Evolutionary conservation across 2,888 invertebrate species (phyloP).

Genomic region (Drosophila borborema): DNA sequence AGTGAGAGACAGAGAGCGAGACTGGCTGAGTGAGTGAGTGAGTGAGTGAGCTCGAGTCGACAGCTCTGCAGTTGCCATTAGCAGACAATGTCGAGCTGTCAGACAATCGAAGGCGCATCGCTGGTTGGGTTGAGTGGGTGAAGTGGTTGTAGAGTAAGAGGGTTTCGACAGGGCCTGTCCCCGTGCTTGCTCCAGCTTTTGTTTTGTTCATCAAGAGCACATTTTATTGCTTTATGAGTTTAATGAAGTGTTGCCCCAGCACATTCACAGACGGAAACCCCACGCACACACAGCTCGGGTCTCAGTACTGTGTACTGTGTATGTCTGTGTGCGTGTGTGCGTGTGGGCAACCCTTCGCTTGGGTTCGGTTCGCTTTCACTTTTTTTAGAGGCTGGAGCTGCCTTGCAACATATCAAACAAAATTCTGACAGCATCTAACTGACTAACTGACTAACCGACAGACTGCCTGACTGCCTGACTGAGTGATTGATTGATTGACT

Average conservation of each 20-base stretch:
- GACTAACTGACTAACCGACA: slow-evolving; percentile 35
- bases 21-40: neutral
- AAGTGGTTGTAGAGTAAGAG: neutral
- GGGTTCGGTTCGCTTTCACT: slow-evolving; percentile 61
- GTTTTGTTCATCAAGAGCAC: slow-evolving; percentile 66
- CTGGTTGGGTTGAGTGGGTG: slow-evolving; percentile 23
- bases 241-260: slow-evolving; percentile 75
- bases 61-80: slow-evolving; percentile 60
- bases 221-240: slow-evolving; percentile 80
- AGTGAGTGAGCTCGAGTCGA: slow-evolving; percentile 9
- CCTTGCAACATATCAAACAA: slow-evolving; percentile 68
- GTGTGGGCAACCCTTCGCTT: slow-evolving; percentile 67
- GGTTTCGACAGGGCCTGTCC: slow-evolving; percentile 2
- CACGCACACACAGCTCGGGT: neutral
- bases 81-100: slow-evolving; percentile 75
- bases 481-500: slow-evolving; percentile 54
- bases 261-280: slow-evolving; percentile 8
- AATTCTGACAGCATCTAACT: slow-evolving; percentile 66
- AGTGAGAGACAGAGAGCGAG: neutral
- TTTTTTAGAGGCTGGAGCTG: slow-evolving; percentile 36
- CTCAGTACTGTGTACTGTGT: neutral
- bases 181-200: slow-evolving; percentile 24
- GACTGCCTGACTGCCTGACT: slow-evolving; percentile 30
- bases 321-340: slow-evolving; percentile 5
- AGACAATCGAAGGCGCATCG: slow-evolving; percentile 54